Conservation (phyloP, 1,140 invertebrate species). For the Zaprionus nigranus region DNA sequence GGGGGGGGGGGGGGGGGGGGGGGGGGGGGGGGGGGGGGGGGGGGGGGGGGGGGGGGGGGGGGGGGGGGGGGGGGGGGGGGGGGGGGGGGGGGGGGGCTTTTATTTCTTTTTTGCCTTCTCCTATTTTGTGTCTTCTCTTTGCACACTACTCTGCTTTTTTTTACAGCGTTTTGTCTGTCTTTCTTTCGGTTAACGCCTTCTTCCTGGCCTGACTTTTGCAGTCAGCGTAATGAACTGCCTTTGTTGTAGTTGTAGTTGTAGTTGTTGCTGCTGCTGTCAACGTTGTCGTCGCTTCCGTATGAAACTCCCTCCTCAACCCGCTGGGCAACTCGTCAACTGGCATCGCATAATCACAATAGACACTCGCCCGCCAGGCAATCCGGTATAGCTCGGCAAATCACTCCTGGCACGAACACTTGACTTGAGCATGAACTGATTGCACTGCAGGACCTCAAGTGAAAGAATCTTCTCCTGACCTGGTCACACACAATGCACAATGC, state of each 20-base stretch:
- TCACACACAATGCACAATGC: constrained; percentile 4
- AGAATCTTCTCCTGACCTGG: neutral
- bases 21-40: too few species aligned
- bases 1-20: too few species aligned
- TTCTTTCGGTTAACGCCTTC: constrained; percentile 63
- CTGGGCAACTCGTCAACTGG: constrained; percentile 56
- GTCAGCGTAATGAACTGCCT: constrained; percentile 64
- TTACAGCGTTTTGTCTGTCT: constrained; percentile 43
- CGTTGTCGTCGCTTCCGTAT: constrained; percentile 63
- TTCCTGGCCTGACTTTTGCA: constrained; percentile 55
- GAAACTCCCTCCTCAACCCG: constrained; percentile 20
- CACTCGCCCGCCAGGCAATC: constrained; percentile 61
- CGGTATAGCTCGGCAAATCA: constrained; percentile 27
- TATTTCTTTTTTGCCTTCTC: neutral
- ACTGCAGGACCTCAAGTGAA: constrained; percentile 18
- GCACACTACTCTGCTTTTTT: constrained; percentile 7
- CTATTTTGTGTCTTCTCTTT: neutral
- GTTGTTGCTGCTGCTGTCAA: constrained; percentile 27
- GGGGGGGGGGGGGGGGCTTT: too few species aligned
- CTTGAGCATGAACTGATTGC: constrained; percentile 42
- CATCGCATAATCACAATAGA: constrained; percentile 78
- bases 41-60: too few species aligned
- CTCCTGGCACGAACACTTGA: constrained; percentile 45
- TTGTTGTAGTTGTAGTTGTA: constrained; percentile 39
- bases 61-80: too few species aligned